Evolutionary conservation across 1,140 invertebrate species (phyloP).

Genomic region (Heliconius hewitsoni): DNA sequence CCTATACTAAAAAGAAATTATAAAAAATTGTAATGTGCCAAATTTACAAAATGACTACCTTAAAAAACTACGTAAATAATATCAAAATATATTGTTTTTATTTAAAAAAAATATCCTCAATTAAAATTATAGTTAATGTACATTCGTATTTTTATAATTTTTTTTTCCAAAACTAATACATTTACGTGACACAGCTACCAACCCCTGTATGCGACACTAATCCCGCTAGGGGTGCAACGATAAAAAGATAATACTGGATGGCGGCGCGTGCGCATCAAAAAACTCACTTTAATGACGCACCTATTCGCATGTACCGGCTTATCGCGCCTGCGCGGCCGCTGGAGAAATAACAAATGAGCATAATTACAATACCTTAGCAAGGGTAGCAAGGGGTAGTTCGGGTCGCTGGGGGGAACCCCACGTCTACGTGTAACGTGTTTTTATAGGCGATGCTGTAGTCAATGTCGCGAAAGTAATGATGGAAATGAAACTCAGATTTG

Average conservation of each 20-base stretch:
- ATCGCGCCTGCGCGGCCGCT: conserved; percentile 70
- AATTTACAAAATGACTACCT: too few species aligned
- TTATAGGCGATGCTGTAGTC: conserved; percentile 63
- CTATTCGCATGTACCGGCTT: conserved; percentile 62
- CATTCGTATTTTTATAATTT: background rate
- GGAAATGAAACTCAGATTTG: conserved; percentile 52
- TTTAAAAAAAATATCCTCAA: too few species aligned
- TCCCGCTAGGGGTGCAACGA: conserved; percentile 76
- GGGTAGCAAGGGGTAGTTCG: conserved; percentile 41
- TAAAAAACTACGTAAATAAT: too few species aligned
- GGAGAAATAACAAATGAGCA: conserved; percentile 72
- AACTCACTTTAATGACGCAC: conserved; percentile 73
- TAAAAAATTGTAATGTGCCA: too few species aligned
- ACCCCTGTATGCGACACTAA: conserved; percentile 61
- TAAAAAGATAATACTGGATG: conserved; percentile 77
- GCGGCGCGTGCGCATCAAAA: conserved; percentile 76
- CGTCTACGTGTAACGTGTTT: conserved; percentile 48
- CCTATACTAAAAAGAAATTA: too few species aligned
- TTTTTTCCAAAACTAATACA: background rate
- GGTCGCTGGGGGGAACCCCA: background rate
- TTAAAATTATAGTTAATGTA: too few species aligned
- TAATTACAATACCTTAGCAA: conserved; percentile 74
- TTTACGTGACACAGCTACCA: background rate
- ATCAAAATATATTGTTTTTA: too few species aligned
- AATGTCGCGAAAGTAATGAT: conserved; percentile 49